Conservation (phyloP, 2,797 vertebrate genomes). For the Buphagus erythrorhynchus region DNA sequence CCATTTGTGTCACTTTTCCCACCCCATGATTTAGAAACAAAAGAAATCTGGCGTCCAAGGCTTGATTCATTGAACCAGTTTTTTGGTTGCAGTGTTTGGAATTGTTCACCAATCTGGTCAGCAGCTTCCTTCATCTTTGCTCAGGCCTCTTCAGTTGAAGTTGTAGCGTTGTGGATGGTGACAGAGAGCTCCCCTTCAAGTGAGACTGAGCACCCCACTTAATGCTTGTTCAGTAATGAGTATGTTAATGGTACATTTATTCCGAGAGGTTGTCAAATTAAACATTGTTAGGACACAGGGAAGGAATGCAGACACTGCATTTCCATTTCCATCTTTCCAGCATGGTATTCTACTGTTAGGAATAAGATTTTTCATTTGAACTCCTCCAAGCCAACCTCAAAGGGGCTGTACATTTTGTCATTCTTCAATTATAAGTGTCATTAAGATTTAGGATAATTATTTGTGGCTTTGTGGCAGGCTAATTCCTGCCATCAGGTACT, state of each 20-base stretch:
- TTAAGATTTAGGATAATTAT: background rate
- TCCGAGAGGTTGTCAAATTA: rapidly evolving
- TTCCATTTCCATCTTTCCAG: background rate
- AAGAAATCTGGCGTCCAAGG: background rate
- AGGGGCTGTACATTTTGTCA: background rate
- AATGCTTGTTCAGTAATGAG: background rate
- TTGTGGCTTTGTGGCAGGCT: background rate
- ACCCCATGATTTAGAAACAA: background rate
- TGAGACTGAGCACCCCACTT: background rate
- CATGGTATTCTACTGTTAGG: background rate
- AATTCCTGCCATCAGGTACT: background rate
- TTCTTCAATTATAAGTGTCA: background rate
- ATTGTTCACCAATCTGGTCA: background rate
- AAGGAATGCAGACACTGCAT: background rate
- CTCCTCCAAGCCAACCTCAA: background rate
- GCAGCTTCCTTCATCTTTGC: background rate
- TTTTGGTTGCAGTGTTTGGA: background rate
- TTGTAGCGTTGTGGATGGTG: background rate
- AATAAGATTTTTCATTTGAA: background rate
- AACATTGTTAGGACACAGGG: background rate
- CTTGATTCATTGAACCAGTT: background rate
- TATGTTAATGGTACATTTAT: background rate
- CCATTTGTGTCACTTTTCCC: background rate
- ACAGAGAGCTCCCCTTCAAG: background rate
- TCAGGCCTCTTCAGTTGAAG: background rate